Conservation (phyloP, 23 tunicate species). For the Corella eumyota region DNA sequence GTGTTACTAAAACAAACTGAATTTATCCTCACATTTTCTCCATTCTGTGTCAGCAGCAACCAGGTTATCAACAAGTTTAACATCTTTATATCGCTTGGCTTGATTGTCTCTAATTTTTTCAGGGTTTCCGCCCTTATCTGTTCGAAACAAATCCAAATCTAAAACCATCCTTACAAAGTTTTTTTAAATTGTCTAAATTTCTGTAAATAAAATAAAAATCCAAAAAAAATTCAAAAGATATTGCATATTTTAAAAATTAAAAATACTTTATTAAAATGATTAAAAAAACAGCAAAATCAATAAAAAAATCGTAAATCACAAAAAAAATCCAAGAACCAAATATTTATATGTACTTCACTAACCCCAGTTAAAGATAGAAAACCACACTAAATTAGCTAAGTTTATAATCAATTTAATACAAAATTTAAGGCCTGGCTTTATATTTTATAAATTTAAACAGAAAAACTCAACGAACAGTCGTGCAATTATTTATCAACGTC, state of each 20-base stretch:
- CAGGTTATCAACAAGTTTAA: constrained; percentile 72
- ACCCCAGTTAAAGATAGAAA: no score
- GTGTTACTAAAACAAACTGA: neutral
- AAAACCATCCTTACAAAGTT: constrained; percentile 56
- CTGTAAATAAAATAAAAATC: neutral
- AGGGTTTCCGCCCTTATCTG: constrained; percentile 85
- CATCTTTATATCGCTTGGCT: constrained; percentile 81
- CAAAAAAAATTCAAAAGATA: neutral
- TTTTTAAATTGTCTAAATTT: neutral
- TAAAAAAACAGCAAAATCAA: no score
- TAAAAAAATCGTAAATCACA: no score
- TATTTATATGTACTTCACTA: no score
- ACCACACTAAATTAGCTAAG: no score
- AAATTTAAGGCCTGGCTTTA: no score
- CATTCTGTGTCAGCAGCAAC: constrained; percentile 88
- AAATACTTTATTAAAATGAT: neutral
- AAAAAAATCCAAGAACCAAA: no score
- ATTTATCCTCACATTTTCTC: constrained; percentile 84
- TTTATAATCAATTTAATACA: no score
- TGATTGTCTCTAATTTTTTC: constrained; percentile 81
- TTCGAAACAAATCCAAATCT: constrained; percentile 84
- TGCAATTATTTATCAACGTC: no score
- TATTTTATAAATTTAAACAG: no score
- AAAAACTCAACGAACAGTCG: no score
- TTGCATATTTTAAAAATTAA: neutral